Evolutionary conservation across 1,140 invertebrate species (phyloP), one percentile per base, ranked within the genome.

Genomic region (Venturia canescens): DNA sequence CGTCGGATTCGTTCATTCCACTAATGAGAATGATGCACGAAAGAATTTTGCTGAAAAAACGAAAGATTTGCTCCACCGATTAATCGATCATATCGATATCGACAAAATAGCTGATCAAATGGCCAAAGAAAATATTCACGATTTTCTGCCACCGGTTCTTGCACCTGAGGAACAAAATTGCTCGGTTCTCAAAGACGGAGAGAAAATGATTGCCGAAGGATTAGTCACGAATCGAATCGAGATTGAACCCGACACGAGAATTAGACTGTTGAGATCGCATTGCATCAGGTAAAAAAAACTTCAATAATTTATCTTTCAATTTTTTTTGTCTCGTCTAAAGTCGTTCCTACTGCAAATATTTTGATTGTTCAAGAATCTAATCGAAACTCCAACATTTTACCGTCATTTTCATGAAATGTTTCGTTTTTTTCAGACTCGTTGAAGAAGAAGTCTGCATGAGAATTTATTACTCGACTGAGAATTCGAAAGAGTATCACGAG

Each of bases 21-120:
- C 94, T 23, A 83, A 87, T 0, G 84, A 92, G 5, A 93, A 89
- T 13, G 82, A 88, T 31, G 88, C 92, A 29, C 92, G 95, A 81
- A 85, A 88, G 3, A 86, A 92, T 29, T 94, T 98, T 82, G 85
- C 93, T 0, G 87, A 92, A 23, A 93, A 94, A 83, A 87, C 96
- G 0, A 93, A 94, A 78, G 89, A 91, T 16, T 88, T 98, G 29
- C 92, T 97, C 80, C 85, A 89, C 16, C 94, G 93, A 84, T 84
- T 97, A 80, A 88, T 95, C 44, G 89, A 94, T 27, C 92, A 95
- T 86, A 89, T 96, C 13, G 94, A 96, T 26, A 89, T 98, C 60
- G 97, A 98, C 91, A 92, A 94, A 27, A 96, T 96, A 70, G 96
- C 96, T 23, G 98, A 99, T 91, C 94, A 97, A 90, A 93, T 98